A percentile compares a stretch with the other conserved stretches of the same genome.
Conservation (phyloP, 2,113 vertebrate genomes). For the Struthio camelus region DNA sequence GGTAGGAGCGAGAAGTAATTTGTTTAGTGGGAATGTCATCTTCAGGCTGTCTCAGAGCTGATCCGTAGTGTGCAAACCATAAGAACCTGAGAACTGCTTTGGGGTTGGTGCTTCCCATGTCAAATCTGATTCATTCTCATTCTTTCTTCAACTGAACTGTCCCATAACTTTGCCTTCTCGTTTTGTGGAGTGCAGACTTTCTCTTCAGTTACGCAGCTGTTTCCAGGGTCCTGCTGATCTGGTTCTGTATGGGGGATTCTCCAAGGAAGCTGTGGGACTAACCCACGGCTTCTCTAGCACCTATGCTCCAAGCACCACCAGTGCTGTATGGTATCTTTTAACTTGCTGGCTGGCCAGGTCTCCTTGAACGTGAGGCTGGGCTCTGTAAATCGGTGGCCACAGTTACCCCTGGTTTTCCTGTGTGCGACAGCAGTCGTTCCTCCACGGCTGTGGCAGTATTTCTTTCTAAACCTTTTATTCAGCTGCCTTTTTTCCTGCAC, state of each 20-base stretch:
- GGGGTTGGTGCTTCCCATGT: not conserved
- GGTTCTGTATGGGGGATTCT: not conserved
- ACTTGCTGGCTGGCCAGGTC: not conserved
- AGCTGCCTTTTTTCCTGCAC: not conserved
- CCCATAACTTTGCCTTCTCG: not conserved
- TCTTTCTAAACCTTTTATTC: not conserved
- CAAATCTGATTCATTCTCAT: not conserved
- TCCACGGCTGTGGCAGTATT: not conserved
- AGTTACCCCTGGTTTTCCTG: not conserved
- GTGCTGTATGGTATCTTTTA: accelerated
- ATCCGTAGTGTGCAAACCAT: not conserved
- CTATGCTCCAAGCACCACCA: not conserved
- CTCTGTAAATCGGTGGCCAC: not conserved
- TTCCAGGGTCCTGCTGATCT: not conserved
- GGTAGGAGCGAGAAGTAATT: slow-evolving; percentile 12
- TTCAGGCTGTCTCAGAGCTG: not conserved
- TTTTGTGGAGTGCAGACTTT: not conserved
- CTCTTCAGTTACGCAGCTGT: accelerated
- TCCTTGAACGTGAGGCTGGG: not conserved
- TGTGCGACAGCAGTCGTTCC: not conserved
- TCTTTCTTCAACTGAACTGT: not conserved
- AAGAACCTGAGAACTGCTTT: slow-evolving; percentile 40
- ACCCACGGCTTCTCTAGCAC: not conserved
- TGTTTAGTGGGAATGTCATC: not conserved
- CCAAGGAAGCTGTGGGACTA: not conserved